Evolutionary conservation across 2,113 vertebrate genomes (phyloP), one percentile per base, ranked within the genome.

Genomic region (Pterocles burchelli): DNA sequence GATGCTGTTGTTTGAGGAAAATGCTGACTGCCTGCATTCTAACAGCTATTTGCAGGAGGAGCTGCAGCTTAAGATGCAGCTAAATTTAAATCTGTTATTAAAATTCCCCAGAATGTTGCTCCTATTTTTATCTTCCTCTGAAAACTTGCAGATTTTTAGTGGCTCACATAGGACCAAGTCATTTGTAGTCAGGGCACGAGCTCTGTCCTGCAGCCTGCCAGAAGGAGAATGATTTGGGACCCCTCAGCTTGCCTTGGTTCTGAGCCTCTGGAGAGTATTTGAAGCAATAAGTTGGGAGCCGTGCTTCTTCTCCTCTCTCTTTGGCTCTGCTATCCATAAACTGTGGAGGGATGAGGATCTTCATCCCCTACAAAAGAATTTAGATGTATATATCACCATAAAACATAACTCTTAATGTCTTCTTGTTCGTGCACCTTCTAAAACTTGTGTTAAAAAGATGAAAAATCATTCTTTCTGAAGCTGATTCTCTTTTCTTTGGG

Each of bases 21-120:
- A 98, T 96, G 98, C 98, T 98, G 98, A 98, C 96, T 91, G 94
- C 17, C 80, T 96, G 96, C 52, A 46, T 98, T 97, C 96, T 85
- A 96, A 93, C 95, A 93, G 96, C 92, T 93, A 87, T 93, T 97
- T 97, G 94, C 49, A 43, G 95, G 14, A 87, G 94, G 94, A 89
- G 78, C 92, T 94, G 92, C 79, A 94, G 74, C 75, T 95, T 85
- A 90, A 92, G 96, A 96, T 73, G 89, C 96, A 97, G 94, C 96
- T 85, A 96, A 96, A 97, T 95, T 82, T 97, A 94, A 97, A 95
- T 49, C 76, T 84, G 89, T 80, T 80, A 87, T 96, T 94, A 88
- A 96, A 90, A 87, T 96, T 94, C 92, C 66, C 10, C 55, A 6
- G 88, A 87, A 87, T 1, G 82, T 13, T 79, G 88, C 46, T 86